A percentile compares a stretch with the other conserved stretches of the same genome.
Conservation (phyloP, 1,140 invertebrate species). For the Sitodiplosis mosellana region DNA sequence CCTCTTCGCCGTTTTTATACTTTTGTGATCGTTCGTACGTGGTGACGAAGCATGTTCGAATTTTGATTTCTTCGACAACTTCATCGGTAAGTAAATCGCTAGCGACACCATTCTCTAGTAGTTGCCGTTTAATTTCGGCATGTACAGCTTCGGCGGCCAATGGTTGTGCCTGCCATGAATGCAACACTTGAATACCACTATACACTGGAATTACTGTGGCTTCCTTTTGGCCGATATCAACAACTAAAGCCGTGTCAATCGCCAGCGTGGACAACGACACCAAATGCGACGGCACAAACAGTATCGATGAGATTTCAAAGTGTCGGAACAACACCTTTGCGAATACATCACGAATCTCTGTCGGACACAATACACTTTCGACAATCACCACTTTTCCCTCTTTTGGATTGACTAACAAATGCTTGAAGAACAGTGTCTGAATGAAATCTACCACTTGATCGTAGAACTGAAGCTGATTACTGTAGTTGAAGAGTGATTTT, state of each 20-base stretch:
- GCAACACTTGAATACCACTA: slow-evolving; percentile 64
- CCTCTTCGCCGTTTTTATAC: slow-evolving; percentile 28
- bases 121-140: slow-evolving; percentile 26
- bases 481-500: slow-evolving; percentile 47
- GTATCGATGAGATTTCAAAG: slow-evolving; percentile 62
- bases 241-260: slow-evolving; percentile 54
- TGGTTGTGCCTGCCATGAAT: slow-evolving; percentile 58
- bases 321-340: slow-evolving; percentile 83
- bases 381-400: slow-evolving; percentile 78
- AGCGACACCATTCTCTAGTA: slow-evolving; percentile 25
- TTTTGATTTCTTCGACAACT: slow-evolving; percentile 48
- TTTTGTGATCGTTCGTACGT: slow-evolving; percentile 44
- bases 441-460: slow-evolving; percentile 77
- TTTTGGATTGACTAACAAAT: slow-evolving; percentile 80
- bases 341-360: slow-evolving; percentile 63
- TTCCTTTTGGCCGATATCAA: slow-evolving; percentile 77
- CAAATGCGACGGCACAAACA: slow-evolving; percentile 62
- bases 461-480: slow-evolving; percentile 56
- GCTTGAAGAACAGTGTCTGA: slow-evolving; percentile 78
- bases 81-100: slow-evolving; percentile 29
- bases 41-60: slow-evolving; percentile 68
- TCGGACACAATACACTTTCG: slow-evolving; percentile 71
- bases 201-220: slow-evolving; percentile 64
- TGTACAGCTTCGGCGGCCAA: slow-evolving; percentile 49
- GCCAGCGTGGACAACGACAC: slow-evolving; percentile 61